These are phyloP conservation scores for Harmothoe impar DNA, from an alignment of 2,888 invertebrate species.

Conservation along the genomic window DNA sequence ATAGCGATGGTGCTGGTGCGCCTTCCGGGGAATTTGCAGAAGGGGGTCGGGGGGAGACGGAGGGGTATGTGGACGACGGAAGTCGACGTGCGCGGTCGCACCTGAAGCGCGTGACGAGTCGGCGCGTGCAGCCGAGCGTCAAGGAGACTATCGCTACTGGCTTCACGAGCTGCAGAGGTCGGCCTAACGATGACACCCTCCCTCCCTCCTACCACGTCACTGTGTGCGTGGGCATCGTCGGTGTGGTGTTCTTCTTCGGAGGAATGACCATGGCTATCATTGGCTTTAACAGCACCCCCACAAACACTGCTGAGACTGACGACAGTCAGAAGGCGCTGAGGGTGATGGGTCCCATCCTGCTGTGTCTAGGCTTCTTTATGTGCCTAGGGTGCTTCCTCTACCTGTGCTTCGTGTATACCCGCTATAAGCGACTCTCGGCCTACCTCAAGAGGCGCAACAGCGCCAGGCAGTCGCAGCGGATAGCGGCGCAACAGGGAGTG, in stretches of 20 bases:
- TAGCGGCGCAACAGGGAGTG: not conserved
- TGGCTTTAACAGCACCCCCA: not conserved
- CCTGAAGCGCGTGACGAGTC: not conserved
- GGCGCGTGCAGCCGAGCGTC: not conserved
- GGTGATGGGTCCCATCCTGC: not conserved
- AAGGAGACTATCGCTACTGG: not conserved
- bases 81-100: not conserved
- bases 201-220: slow-evolving; percentile 8
- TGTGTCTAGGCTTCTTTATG: not conserved
- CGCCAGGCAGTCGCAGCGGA: not conserved
- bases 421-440: slow-evolving; percentile 19
- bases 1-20: too few relatives aligned
- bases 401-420: slow-evolving; percentile 12
- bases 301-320: not conserved
- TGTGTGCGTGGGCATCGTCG: slow-evolving; percentile 26
- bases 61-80: not conserved
- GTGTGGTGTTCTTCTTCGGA: slow-evolving; percentile 22
- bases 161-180: not conserved
- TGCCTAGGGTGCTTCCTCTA: slow-evolving; percentile 20
- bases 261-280: slow-evolving; percentile 4
- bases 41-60: not conserved
- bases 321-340: not conserved
- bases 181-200: slow-evolving; percentile 3
- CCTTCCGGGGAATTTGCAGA: too few relatives aligned
- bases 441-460: slow-evolving; percentile 22